Base-by-base conservation (phyloP, 2,888 invertebrate genomes). In the Drosophila borealis region DNA sequence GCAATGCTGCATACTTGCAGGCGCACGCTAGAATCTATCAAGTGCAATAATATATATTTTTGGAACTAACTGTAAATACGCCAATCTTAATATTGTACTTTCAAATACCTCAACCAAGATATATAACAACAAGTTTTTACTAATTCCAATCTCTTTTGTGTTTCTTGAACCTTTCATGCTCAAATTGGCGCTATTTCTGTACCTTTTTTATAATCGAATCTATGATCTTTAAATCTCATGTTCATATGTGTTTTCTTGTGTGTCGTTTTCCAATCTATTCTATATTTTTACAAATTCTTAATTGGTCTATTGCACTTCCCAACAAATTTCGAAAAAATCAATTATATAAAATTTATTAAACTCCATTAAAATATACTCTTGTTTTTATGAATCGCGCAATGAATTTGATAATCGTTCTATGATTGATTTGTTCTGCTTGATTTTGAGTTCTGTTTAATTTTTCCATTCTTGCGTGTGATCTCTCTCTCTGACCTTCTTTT, bases 131-230 rank as follows among this genome's bases (percentile, higher is more conserved):
- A 45, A 57, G 51, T 65, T 83, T 42, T 60, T 57, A 72, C 79
- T 72, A 72, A 70, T 87, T 83, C 62, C 64, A 65, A 72, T 75
- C 66, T 85, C 45, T 49, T 46, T 64, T 74, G 62, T 65, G 72
- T 74, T 74, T 84, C 65, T 77, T 33, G 65, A 83, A 82, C 53
- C 48, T 62, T 72, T 67, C 77, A 77, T 82, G 69, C 80, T 80
- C 59, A 66, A 81, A 69, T 80, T 80, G 65, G 62, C 56, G 49
- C 50, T 50, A 42, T 61, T 64, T 81, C 45, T 65, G 25, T 50
- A 42, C 17, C 61, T 62, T 79, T 1, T 11, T 53, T 41, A 25
- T 44, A 64, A 60, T 61, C 34, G 29, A 36, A 46, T 46, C n/a
- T 8, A 42, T 62, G 3, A 69, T 54, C 25, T 73, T 29, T 11